Conservation (phyloP, 1,140 invertebrate genomes). For the Pachyrhynchus sulphureomaculatus region DNA sequence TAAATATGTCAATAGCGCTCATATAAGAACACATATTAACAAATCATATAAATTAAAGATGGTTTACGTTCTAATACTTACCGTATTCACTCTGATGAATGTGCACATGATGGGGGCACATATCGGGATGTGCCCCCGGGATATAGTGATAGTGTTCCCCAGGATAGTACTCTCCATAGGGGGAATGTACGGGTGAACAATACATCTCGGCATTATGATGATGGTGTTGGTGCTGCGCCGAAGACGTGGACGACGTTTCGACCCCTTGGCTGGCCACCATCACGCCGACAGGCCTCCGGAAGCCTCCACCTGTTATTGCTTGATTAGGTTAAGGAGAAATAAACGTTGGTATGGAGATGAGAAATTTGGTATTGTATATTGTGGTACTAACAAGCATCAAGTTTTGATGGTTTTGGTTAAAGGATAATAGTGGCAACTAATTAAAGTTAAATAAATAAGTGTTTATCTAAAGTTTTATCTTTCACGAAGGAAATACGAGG, state of each 20-base stretch:
- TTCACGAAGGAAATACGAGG: no score
- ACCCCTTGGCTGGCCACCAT: slow-evolving; percentile 51
- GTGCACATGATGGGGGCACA: slow-evolving; percentile 45
- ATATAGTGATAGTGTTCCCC: slow-evolving; percentile 42
- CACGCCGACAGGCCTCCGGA: slow-evolving; percentile 25
- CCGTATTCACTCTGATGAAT: slow-evolving; percentile 47
- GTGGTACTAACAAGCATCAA: no score
- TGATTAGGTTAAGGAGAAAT: not conserved
- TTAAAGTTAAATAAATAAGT: no score
- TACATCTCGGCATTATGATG: slow-evolving; percentile 39
- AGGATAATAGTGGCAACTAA: no score
- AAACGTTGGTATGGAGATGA: no score
- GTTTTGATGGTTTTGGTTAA: no score
- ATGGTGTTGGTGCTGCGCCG: slow-evolving; percentile 21
- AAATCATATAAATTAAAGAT: no score
- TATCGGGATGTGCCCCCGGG: slow-evolving; percentile 35
- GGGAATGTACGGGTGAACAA: slow-evolving; percentile 34
- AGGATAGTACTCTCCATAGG: slow-evolving; percentile 48
- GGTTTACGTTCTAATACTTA: no score
- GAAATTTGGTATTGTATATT: no score
- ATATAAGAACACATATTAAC: no score
- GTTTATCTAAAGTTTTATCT: no score
- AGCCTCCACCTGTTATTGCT: slow-evolving; percentile 23
- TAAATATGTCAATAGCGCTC: no score
- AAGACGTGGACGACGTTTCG: slow-evolving; percentile 32